Evolutionary conservation across 2,113 vertebrate species (phyloP).

Genomic region (Vombatus ursinus): DNA sequence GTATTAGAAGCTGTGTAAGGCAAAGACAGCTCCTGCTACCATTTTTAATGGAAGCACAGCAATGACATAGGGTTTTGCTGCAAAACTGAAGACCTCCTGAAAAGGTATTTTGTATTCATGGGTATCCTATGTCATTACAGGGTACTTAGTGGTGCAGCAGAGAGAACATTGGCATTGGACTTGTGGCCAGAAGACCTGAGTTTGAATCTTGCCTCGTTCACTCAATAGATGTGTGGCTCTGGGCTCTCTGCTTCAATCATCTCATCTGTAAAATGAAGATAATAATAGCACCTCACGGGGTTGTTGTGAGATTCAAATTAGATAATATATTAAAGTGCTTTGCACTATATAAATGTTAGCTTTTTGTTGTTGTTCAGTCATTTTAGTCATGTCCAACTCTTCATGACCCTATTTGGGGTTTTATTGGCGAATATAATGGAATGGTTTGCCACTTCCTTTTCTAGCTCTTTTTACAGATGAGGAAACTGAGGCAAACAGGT

Average conservation of each 20-base stretch:
- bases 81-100: neutral
- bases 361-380: neutral
- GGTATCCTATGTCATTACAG: neutral
- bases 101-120: neutral
- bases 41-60: conserved; percentile 16
- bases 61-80: neutral
- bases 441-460: neutral
- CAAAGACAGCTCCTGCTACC: neutral
- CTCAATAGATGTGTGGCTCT: neutral
- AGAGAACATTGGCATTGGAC: neutral
- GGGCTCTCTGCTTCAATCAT: neutral
- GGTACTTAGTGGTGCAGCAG: neutral
- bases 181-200: neutral
- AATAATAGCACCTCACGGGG: neutral
- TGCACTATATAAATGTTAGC: neutral
- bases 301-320: neutral
- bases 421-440: neutral
- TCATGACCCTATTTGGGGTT: neutral
- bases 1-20: neutral
- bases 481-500: neutral
- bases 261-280: neutral
- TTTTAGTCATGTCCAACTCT: neutral
- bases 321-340: neutral
- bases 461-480: neutral
- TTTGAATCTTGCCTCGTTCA: neutral